Percentiles rank a stretch among this genome's conserved stretches.
Conservation (phyloP, 2,888 invertebrate genomes). For the Acanthosepion lycidas region DNA sequence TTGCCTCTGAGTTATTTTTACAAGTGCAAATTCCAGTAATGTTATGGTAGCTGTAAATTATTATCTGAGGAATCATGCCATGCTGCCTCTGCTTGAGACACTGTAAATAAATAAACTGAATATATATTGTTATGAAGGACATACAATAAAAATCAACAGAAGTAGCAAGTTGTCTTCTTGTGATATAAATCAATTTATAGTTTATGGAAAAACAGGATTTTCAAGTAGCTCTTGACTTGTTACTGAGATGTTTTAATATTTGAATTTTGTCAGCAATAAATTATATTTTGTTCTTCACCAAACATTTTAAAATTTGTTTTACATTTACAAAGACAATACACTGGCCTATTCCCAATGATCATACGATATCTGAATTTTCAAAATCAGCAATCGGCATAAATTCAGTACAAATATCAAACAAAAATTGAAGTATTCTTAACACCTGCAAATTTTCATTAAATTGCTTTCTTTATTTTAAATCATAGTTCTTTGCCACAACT, state of each 20-base stretch:
- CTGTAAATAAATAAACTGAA: not conserved
- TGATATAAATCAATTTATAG: not conserved
- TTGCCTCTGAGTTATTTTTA: too few relatives aligned
- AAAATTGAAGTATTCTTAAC: too few relatives aligned
- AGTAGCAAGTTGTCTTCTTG: not conserved
- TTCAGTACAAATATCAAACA: too few relatives aligned
- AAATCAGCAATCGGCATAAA: too few relatives aligned
- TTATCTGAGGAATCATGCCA: not conserved
- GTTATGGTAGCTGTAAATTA: not conserved
- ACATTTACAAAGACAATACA: not conserved
- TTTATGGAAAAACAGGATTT: not conserved
- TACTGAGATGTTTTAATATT: not conserved
- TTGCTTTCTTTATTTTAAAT: too few relatives aligned
- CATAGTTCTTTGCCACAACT: too few relatives aligned
- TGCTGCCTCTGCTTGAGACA: not conserved
- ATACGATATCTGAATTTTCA: too few relatives aligned
- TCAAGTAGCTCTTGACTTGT: not conserved
- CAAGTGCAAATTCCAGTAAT: not conserved
- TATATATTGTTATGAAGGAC: not conserved
- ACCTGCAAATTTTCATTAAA: too few relatives aligned
- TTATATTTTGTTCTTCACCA: not conserved
- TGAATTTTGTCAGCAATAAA: not conserved
- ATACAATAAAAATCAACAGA: not conserved
- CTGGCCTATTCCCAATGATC: too few relatives aligned
- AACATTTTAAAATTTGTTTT: not conserved